Base-by-base conservation (phyloP, 1,140 invertebrate genomes). In the Hylaeus anthracinus region DNA sequence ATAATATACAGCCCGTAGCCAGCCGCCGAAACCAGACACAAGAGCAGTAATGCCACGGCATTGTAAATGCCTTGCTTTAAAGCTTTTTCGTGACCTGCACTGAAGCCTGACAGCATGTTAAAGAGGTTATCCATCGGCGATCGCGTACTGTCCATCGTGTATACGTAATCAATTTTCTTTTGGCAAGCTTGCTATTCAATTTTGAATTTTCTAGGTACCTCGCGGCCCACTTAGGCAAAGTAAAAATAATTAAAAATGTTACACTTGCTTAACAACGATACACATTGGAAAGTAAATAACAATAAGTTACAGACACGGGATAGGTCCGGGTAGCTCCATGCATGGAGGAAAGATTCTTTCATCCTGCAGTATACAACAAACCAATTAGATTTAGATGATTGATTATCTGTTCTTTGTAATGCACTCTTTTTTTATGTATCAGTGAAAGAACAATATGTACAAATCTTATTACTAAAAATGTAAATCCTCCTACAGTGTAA, bases 11-110 rank as follows among this genome's bases (percentile, higher is more conserved):
- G 94, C 5, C 97, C 97, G 88, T 96, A 97, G 43, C 95, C 94
- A 12, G 96, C 96, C 2, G 95, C 95, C 87, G 95, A 95, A 83
- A 95, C 95, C 61, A 96, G 90, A 55, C 95, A 93, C 72, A 97
- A 90, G 43, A 97, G 93, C 81, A 96, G 94, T 60, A 97, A 90
- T 12, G 97, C 97, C 48, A 97, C 94, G 1, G 97, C 96, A 94
- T 98, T 98, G 90, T 98, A 98, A 88, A 98, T 95, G 1, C 97
- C 97, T 90, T 97, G 96, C 91, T 97, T 97, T 86, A 98, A 94
- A n/a, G 97, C 96, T 92, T 98, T 98, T 92, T 98, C 97, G 41
- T 93, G 92, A 12, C 89, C 92, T 15, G 85, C 86, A 79, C 90
- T 93, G 43, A 94, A 90, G 4, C 90, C 83, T 37, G 92, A 90